Evolutionary conservation across 2,113 vertebrate species (phyloP).

Genomic region (Oceanodroma tethys): DNA sequence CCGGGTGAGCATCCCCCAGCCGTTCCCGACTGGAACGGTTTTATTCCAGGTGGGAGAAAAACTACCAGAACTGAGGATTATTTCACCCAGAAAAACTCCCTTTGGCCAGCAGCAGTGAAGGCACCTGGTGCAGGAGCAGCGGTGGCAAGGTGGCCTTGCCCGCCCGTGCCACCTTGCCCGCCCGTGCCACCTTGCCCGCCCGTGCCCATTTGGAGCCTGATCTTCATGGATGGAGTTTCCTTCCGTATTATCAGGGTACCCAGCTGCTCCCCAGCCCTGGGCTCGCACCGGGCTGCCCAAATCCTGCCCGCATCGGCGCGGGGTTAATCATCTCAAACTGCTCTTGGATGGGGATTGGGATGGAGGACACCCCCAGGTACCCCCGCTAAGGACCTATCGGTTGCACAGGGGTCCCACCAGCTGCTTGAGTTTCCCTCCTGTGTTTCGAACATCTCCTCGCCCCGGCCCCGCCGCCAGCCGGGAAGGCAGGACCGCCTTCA

Average conservation of each 20-base stretch:
- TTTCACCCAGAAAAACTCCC: background rate
- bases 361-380: rapidly evolving
- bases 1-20: background rate
- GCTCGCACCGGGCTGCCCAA: rapidly evolving
- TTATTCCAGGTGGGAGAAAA: background rate
- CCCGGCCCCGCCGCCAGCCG: background rate
- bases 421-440: background rate
- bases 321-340: background rate
- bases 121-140: background rate
- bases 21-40: rapidly evolving
- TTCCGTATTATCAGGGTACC: rapidly evolving
- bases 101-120: background rate
- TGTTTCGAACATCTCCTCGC: rapidly evolving
- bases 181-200: rapidly evolving
- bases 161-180: rapidly evolving
- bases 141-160: background rate
- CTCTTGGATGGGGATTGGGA: background rate
- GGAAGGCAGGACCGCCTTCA: background rate
- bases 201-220: rapidly evolving
- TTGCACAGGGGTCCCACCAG: background rate
- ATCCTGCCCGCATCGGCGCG: rapidly evolving
- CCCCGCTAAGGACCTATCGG: rapidly evolving
- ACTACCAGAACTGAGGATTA: rapidly evolving
- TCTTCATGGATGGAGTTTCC: background rate
- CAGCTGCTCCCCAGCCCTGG: rapidly evolving